A percentile compares a stretch with the other conserved stretches of the same genome.
These are phyloP conservation scores for Sthenelais limicola DNA, from an alignment of 2,888 invertebrate genomes.

Conservation along the genomic window DNA sequence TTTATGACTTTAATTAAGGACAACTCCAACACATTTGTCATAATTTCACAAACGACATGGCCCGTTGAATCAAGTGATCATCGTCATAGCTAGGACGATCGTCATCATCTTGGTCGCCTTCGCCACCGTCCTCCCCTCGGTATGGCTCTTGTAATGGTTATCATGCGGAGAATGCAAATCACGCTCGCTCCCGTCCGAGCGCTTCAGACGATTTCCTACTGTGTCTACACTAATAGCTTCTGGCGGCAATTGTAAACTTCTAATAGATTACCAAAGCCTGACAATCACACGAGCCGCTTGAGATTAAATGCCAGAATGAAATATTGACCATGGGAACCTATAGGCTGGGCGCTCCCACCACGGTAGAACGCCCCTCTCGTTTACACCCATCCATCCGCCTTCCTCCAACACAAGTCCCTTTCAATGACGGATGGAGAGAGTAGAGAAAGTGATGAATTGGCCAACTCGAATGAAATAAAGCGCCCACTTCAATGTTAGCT, in stretches of 20 bases:
- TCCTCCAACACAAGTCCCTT: too few species aligned
- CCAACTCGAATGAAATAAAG: too few species aligned
- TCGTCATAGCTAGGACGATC: too few species aligned
- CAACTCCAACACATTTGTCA: constrained; percentile 35
- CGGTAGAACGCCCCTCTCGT: too few species aligned
- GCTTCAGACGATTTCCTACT: constrained; percentile 14
- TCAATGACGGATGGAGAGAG: too few species aligned
- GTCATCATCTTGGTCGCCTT: too few species aligned
- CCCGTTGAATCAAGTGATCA: constrained; percentile 20
- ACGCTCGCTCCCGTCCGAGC: constrained; percentile 12
- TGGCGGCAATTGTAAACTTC: constrained; percentile 15
- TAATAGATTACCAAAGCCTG: constrained; percentile 21
- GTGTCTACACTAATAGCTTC: constrained; percentile 28
- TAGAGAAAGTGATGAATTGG: too few species aligned
- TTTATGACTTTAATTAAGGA: constrained; percentile 33
- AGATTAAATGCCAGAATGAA: constrained; percentile 15
- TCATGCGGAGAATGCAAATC: constrained; percentile 30
- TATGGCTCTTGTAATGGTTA: too few species aligned
- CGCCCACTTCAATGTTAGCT: too few species aligned
- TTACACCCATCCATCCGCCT: too few species aligned
- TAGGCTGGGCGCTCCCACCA: too few species aligned
- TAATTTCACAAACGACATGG: constrained; percentile 34
- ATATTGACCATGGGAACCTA: constrained; percentile 27
- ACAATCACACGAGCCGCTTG: not conserved
- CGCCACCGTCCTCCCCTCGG: too few species aligned